A percentile compares a stretch with the other conserved stretches of the same genome.
Evolutionary conservation across 2,113 vertebrate species (phyloP).

Genomic region (pig (Sus scrofa)): T2T-Sscrofa CM000817.6:62210001-62210500

Average conservation of each 20-base stretch:
- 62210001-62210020: neutral
- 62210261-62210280: conserved; percentile 89
- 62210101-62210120: neutral
- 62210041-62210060: neutral
- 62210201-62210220: conserved; percentile 90
- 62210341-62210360: conserved; percentile 69
- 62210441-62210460: neutral
- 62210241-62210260: conserved; percentile 93
- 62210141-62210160: neutral
- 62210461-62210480: fast-evolving
- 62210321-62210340: conserved; percentile 90
- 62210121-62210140: neutral
- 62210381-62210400: neutral
- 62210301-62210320: conserved; percentile 95
- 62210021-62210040: fast-evolving
- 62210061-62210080: too few species aligned
- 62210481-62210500: neutral
- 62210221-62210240: conserved; percentile 93
- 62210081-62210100: fast-evolving
- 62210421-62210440: neutral
- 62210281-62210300: conserved; percentile 93
- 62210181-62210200: neutral
- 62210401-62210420: neutral
- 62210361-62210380: neutral
- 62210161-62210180: too few species aligned